Percentiles rank a stretch among this genome's conserved stretches.
These are phyloP conservation scores for Sphaerophoria taeniata DNA, from an alignment of 2,888 invertebrate species.

Conservation along the genomic window DNA sequence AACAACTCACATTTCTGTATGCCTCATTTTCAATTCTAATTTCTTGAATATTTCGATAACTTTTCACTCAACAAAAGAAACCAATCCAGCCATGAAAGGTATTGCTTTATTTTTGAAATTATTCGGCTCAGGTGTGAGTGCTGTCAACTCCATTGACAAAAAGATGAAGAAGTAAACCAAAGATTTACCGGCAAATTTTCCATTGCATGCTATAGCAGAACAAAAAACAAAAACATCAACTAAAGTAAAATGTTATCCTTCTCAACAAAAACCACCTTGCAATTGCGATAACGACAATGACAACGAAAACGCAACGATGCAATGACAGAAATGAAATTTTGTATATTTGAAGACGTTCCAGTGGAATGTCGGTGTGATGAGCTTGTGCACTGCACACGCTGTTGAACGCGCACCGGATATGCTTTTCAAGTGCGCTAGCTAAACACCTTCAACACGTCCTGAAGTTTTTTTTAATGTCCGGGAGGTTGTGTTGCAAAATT, in stretches of 20 bases:
- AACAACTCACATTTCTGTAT: no score
- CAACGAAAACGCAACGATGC: slow-evolving; percentile 41
- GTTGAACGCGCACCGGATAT: slow-evolving; percentile 46
- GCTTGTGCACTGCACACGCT: slow-evolving; percentile 45
- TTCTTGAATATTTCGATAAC: no score
- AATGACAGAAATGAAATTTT: slow-evolving; percentile 44
- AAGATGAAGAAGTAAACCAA: no score
- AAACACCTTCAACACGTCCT: slow-evolving; percentile 31
- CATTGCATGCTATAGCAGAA: not conserved
- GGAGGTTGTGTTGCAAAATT: not conserved
- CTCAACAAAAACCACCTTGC: slow-evolving; percentile 32
- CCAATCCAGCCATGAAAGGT: no score
- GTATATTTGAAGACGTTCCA: slow-evolving; percentile 48
- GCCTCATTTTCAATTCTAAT: no score
- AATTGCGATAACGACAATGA: slow-evolving; percentile 53
- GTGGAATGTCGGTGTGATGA: slow-evolving; percentile 14
- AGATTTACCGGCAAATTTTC: no score
- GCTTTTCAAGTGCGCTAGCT: slow-evolving; percentile 40
- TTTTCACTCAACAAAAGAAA: no score
- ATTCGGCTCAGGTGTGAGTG: no score
- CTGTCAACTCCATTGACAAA: no score
- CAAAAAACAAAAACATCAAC: not conserved
- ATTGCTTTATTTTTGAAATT: no score
- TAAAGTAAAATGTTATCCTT: not conserved
- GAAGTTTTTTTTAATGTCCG: slow-evolving; percentile 45